Evolutionary conservation across 2,113 vertebrate genomes (phyloP).

Genomic region (Hepsetus odoe): DNA sequence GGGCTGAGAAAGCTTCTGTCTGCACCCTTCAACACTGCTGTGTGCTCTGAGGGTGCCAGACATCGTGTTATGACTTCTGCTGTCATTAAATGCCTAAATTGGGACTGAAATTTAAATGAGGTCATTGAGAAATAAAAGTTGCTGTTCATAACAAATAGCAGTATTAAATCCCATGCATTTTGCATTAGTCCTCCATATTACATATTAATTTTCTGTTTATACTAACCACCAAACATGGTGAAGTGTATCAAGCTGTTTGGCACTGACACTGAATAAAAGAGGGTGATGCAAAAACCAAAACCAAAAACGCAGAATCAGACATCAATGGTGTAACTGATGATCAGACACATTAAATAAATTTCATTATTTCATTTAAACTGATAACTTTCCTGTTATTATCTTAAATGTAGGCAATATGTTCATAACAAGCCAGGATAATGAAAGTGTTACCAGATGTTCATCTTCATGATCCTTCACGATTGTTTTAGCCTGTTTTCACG

Average conservation of each 20-base stretch:
- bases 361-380: no score
- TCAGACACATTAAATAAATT: no score
- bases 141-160: constrained; percentile 18
- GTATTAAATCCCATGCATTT: no score
- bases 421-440: no score
- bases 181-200: constrained; percentile 13
- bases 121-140: constrained; percentile 35
- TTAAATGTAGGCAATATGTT: no score
- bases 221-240: not conserved
- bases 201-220: constrained; percentile 8
- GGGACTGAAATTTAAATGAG: constrained; percentile 10
- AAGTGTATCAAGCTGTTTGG: constrained; percentile 1
- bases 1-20: constrained; percentile 10
- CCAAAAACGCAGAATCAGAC: not conserved
- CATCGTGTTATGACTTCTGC: constrained; percentile 10
- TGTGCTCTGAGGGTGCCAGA: not conserved
- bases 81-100: constrained; percentile 13
- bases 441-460: no score
- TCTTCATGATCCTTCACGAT: no score
- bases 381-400: no score
- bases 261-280: not conserved
- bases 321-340: not conserved
- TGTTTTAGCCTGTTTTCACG: no score
- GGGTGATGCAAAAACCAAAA: not conserved
- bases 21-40: not conserved